Conservation (phyloP, 2,113 vertebrate genomes). For the Cisticola juncidis region DNA sequence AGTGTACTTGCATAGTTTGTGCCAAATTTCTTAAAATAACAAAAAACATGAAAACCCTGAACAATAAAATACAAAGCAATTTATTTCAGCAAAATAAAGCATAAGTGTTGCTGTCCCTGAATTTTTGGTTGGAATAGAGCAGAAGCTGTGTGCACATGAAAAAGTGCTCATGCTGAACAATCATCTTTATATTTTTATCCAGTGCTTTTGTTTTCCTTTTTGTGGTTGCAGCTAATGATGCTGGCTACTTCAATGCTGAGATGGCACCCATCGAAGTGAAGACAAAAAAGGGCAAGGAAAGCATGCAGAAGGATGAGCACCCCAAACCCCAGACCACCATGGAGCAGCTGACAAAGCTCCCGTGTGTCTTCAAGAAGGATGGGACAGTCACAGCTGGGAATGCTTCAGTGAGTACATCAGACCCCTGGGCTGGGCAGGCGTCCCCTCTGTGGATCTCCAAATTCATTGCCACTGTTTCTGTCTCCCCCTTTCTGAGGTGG, state of each 20-base stretch:
- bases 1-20: background rate
- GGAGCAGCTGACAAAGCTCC: slow-evolving; percentile 88
- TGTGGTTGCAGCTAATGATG: slow-evolving; percentile 82
- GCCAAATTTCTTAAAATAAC: background rate
- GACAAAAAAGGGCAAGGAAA: slow-evolving; percentile 86
- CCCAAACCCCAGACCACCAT: slow-evolving; percentile 89
- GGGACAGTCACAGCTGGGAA: slow-evolving; percentile 94
- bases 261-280: slow-evolving; percentile 94
- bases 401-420: slow-evolving; percentile 82
- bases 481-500: background rate
- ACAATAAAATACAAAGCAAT: background rate
- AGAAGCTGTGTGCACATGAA: background rate
- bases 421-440: background rate
- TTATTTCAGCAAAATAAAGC: background rate
- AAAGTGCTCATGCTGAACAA: background rate
- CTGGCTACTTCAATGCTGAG: slow-evolving; percentile 85
- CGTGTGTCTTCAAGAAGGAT: slow-evolving; percentile 89
- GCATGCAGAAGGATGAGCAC: slow-evolving; percentile 89
- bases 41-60: fast-evolving
- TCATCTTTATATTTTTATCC: background rate
- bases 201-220: background rate
- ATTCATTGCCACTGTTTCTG: background rate
- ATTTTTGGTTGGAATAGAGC: background rate
- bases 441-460: background rate
- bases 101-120: background rate